A percentile compares a stretch with the other conserved stretches of the same genome.
phyloP scores from a whole-genome alignment of 2,888 invertebrate genomes.

The Rhamphomyia laevipes region DNA sequence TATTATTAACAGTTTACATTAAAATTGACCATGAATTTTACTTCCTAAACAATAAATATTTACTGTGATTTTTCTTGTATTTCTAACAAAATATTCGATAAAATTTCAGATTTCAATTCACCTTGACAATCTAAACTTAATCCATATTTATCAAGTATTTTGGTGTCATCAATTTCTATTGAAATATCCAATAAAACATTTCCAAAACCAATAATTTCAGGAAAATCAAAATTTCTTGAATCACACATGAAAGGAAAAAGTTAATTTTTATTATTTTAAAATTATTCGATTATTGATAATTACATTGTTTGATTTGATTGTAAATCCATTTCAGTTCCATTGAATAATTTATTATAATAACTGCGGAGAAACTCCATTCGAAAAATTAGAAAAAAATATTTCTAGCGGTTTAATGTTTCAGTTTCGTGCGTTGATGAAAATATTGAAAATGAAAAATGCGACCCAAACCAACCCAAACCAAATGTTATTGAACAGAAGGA shows the following conservation, averaged over 20 bases:
- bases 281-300: too few relatives aligned
- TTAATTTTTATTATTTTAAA: too few relatives aligned
- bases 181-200: slow-evolving; percentile 32
- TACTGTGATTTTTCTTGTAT: slow-evolving; percentile 10
- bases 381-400: too few relatives aligned
- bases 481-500: too few relatives aligned
- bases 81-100: slow-evolving; percentile 23
- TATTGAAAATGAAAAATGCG: too few relatives aligned
- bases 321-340: too few relatives aligned
- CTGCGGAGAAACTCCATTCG: too few relatives aligned
- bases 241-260: not conserved
- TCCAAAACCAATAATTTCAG: slow-evolving; percentile 33
- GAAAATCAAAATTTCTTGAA: slow-evolving; percentile 4
- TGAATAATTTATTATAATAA: too few relatives aligned
- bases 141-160: slow-evolving; percentile 25
- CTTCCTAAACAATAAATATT: not conserved
- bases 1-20: not conserved
- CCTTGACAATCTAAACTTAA: slow-evolving; percentile 27
- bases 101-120: slow-evolving; percentile 26
- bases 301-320: too few relatives aligned
- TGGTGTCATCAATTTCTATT: slow-evolving; percentile 22
- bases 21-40: not conserved
- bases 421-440: too few relatives aligned
- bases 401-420: too few relatives aligned
- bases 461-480: too few relatives aligned